Evolutionary conservation across 2,888 invertebrate species (phyloP), one percentile per base, ranked within the genome.

Genomic region (Plagodis pulveraria): DNA sequence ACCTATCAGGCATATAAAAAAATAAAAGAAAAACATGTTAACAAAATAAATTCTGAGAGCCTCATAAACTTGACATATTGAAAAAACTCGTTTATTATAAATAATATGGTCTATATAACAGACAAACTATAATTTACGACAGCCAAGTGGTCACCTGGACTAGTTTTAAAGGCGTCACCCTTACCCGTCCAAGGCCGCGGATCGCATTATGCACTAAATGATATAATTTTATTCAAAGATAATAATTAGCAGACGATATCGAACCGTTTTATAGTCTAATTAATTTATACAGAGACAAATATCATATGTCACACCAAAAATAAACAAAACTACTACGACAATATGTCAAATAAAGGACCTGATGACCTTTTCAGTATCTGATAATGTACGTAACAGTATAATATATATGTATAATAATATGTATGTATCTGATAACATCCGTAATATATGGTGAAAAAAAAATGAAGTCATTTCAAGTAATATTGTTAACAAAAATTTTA

Each of bases 81-180:
- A 36, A 36, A 36, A 36, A 36, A 36, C 36, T 36, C 8, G 36
- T 36, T 36, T 36, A 8, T 7, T 36, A 36, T 36, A 36, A 7
- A 36, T 6, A 8, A 8, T 32, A 6, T 47, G 34, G 10, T 42
- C 33, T 40, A 10, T 40, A 40, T 10, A 10, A 10, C 40, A 2
- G 40, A 6, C 36, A 36, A 1, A 1, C 6, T 8, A 10, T 41
- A 9, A 10, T n/a, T 10, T 67, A 48, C 41, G 55, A 49, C 34
- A 45, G 50, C 22, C 67, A 75, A 73, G 72, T 70, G 70, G 72
- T 73, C 65, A 63, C 65, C 61, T 72, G 70, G 69, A 74, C 73
- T 76, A 70, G 76, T 70, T 67, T 58, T 63, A 57, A 65, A 69
- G 66, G 57, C 63, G 67, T 62, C 62, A 63, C 58, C 67, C 63